phyloP scores from a whole-genome alignment of 2,888 invertebrate species.

The Pemphredon lugubris region DNA sequence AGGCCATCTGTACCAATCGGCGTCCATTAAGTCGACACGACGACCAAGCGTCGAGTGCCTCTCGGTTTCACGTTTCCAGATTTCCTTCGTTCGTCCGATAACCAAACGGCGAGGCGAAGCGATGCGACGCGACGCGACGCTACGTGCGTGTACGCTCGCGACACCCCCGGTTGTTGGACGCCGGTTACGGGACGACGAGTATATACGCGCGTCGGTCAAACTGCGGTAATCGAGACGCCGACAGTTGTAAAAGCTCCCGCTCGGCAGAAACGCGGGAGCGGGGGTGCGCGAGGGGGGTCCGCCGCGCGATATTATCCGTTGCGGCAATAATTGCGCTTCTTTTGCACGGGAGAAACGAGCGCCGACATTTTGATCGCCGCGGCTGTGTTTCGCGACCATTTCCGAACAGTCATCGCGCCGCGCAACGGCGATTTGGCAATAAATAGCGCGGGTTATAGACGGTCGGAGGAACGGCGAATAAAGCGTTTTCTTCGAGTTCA shows the following conservation, averaged over 20 bases:
- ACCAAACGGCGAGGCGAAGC: conserved; percentile 7
- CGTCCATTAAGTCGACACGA: conserved; percentile 72
- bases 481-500: conserved; percentile 12
- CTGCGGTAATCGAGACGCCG: background rate
- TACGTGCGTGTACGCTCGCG: too few species aligned
- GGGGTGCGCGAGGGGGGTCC: conserved; percentile 18
- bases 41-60: conserved; percentile 52
- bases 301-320: conserved; percentile 14
- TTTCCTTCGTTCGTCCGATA: conserved; percentile 47
- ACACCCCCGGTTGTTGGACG: too few species aligned
- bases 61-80: conserved; percentile 66
- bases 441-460: too few species aligned
- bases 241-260: conserved; percentile 2
- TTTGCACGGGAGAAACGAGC: background rate
- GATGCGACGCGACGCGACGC: background rate
- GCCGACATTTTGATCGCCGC: background rate
- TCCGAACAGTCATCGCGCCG: background rate
- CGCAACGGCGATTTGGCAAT: background rate
- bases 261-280: too few species aligned
- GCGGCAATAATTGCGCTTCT: conserved; percentile 21
- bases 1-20: conserved; percentile 77
- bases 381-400: background rate
- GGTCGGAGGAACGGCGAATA: background rate
- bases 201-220: background rate
- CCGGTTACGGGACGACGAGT: too few species aligned